Base-by-base conservation (phyloP, 2,888 invertebrate species). In the Atethmia centrago region DNA sequence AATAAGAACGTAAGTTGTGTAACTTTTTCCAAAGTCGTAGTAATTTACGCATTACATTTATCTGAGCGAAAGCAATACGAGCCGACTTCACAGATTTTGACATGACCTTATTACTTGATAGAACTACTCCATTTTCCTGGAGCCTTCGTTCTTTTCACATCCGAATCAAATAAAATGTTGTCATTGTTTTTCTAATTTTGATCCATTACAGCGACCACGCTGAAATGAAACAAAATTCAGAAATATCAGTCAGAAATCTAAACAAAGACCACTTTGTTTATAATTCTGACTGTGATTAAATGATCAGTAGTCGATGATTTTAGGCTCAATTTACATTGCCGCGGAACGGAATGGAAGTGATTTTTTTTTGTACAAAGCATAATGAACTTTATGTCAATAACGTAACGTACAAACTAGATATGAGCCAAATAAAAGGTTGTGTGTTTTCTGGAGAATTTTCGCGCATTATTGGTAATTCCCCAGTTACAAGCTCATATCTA, bases 21-120 rank as follows among this genome's bases (percentile, higher is more conserved):
- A 21, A 42, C 42, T 16, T n/a, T 19, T 47, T 31, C 14, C 16
- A 53, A 40, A 28, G 12, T 49, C 8, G 31, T 19, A 25, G 25
- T 45, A 8, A 42, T 42, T 53, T 36, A 55, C 65, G n/a, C n/a
- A n/a, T 36, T 36, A 5, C 5, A 36, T 64, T 53, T 71, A 36
- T 21, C 25, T 36, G 42, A 55, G n/a, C n/a, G 40, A 47, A 21
- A 67, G n/a, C 21, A 36, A 72, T 58, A 59, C 49, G n/a, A 72
- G 53, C n/a, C 31, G 49, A 51, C 25, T 64, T 72, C 47, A 28
- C 19, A 79, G 55, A 68, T 73, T 61, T 65, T 68, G 64, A 79
- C 64, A 53, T 68, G 73, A 51, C 73, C 72, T 68, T 68, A 72
- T 72, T 78, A 72, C 49, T 73, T 79, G 63, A 73, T 65, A 73